A percentile compares a stretch with the other conserved stretches of the same genome.
Conservation (phyloP, 2,113 vertebrate genomes). For the Amphiprion percula region DNA sequence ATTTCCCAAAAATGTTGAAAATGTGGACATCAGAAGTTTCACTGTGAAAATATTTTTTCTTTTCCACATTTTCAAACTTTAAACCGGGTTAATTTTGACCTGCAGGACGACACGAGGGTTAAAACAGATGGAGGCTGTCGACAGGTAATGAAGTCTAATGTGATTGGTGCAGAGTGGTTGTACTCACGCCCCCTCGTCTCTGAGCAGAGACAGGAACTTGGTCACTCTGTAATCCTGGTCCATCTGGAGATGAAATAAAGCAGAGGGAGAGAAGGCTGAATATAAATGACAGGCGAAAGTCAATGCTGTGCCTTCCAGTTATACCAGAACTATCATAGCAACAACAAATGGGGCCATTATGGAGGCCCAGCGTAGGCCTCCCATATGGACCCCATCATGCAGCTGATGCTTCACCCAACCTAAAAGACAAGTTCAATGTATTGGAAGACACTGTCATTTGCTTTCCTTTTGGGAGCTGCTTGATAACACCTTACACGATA, state of each 20-base stretch:
- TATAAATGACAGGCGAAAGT: not conserved
- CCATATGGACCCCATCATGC: no score
- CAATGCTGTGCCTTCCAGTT: not conserved
- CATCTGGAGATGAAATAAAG: slow-evolving; percentile 86
- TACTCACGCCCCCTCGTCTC: slow-evolving; percentile 97
- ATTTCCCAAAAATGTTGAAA: no score
- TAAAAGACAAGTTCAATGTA: no score
- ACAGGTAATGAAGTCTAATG: not conserved
- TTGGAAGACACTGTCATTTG: no score
- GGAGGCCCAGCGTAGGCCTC: not conserved
- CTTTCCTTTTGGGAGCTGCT: no score
- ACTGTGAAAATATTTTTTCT: no score
- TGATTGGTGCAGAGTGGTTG: not conserved
- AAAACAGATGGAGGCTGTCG: not conserved
- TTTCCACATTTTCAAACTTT: no score
- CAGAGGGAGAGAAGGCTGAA: not conserved
- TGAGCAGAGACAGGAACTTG: slow-evolving; percentile 95
- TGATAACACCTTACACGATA: no score
- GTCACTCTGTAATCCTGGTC: slow-evolving; percentile 93
- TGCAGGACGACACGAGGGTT: no score
- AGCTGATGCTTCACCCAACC: no score
- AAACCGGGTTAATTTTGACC: no score
- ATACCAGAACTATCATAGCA: not conserved
- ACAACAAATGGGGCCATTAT: not conserved
- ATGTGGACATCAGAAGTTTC: no score